A percentile compares a stretch with the other conserved stretches of the same genome.
These are phyloP conservation scores for Orthonyx spaldingii DNA, from an alignment of 2,113 vertebrate genomes.

Conservation along the genomic window DNA sequence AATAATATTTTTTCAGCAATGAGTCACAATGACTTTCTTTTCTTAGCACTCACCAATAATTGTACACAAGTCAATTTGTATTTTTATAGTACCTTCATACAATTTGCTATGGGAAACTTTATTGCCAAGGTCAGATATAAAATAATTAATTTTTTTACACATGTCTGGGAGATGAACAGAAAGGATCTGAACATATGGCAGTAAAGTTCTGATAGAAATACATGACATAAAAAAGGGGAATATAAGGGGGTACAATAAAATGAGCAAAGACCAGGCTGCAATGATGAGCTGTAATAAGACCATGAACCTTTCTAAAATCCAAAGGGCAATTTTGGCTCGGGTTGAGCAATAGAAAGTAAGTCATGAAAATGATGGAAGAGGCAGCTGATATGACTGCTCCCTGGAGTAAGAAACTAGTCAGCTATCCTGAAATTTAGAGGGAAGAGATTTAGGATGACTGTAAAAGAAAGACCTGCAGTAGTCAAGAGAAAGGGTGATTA, in stretches of 20 bases:
- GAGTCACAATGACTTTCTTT: neutral
- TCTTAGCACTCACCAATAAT: neutral
- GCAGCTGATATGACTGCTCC: constrained; percentile 1
- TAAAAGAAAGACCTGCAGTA: constrained; percentile 30
- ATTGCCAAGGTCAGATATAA: neutral
- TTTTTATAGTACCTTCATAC: neutral
- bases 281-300: neutral
- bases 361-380: constrained; percentile 55
- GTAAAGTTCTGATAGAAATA: neutral
- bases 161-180: neutral
- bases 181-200: neutral
- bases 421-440: constrained; percentile 18
- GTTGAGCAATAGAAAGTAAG: constrained; percentile 13
- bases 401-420: constrained; percentile 18
- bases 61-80: neutral
- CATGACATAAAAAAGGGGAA: neutral
- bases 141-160: neutral
- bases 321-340: neutral
- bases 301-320: constrained; percentile 4
- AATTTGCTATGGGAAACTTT: neutral
- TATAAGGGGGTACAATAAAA: neutral
- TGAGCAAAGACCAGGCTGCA: neutral
- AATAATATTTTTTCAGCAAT: constrained; percentile 5
- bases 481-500: constrained; percentile 16
- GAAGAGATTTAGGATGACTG: constrained; percentile 31